Base-by-base conservation (phyloP, 2,888 invertebrate genomes). In the Macrophya alboannulata region DNA sequence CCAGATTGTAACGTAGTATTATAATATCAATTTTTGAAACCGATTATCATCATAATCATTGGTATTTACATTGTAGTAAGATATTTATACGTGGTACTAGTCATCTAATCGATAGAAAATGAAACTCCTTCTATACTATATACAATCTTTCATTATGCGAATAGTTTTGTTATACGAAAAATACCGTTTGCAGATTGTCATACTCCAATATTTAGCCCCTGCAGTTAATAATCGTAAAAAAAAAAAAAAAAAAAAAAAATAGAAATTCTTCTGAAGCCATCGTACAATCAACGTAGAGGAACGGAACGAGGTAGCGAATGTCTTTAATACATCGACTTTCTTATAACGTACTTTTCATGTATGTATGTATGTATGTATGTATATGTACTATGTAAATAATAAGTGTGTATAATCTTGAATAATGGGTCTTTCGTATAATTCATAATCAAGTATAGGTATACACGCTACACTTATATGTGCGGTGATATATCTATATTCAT, bases 241-340 rank as follows among this genome's bases (percentile, higher is more conserved):
- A 10, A 40, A 40, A 37, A 17, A 43, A 6, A 45, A 74, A n/a
- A 45, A n/a, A 10, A 40, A 40, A 37, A 17, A 43, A 6, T 55
- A 40, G 21, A n/a, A 79, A 15, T 55, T 62, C 40, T 62, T 40
- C 43, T 62, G n/a, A 62, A 81, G 81, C 81, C 43, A 81, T 62
- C 81, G 81, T 43, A 81, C 81, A 81, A 81, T 81, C 81, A 81
- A 81, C 43, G 12, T 59, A 81, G 10, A 62, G 40, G 21, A 62
- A 37, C 31, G n/a, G 31, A 77, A 55, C 37, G 55, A 77, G 17
- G 72, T 74, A 55, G 37, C 55, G 55, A 77, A 31, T 77, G 37
- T 45, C 45, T 74, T 25, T n/a, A 74, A 74, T 74, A 74, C 72
- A 74, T 74, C 45, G 43, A 68, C 37, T 68, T 68, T 68, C 31